A percentile compares a stretch with the other conserved stretches of the same genome.
Evolutionary conservation across 2,888 invertebrate genomes (phyloP).

Genomic region (Subacronicta megacephala): DNA sequence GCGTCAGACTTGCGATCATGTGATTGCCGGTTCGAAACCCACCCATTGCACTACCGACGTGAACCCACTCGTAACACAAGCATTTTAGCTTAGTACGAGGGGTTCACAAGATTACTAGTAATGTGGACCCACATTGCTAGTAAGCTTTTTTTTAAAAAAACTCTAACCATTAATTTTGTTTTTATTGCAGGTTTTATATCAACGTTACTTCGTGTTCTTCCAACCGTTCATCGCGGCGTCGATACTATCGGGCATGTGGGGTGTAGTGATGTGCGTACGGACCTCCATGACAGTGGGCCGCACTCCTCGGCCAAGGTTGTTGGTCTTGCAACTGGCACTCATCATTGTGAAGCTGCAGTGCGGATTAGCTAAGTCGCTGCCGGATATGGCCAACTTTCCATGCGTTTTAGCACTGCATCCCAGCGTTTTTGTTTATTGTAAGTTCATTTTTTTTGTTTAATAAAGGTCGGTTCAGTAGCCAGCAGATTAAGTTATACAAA

Average conservation of each 20-base stretch:
- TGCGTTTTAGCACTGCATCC: slow-evolving; percentile 92
- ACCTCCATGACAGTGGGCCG: slow-evolving; percentile 78
- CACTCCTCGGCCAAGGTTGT: slow-evolving; percentile 84
- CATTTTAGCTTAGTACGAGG: too few relatives aligned
- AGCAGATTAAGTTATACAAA: too few relatives aligned
- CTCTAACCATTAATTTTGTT: not conserved
- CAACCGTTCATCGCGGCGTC: slow-evolving; percentile 91
- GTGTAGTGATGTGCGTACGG: slow-evolving; percentile 91
- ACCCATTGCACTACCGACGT: too few relatives aligned
- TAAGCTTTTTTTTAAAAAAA: too few relatives aligned
- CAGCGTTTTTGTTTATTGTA: slow-evolving; percentile 91
- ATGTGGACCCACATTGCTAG: too few relatives aligned
- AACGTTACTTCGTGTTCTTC: slow-evolving; percentile 90
- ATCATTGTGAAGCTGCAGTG: slow-evolving; percentile 92
- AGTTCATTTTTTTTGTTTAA: slow-evolving; percentile 64
- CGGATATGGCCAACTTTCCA: slow-evolving; percentile 88
- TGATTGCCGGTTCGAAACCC: too few relatives aligned
- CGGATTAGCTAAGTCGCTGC: slow-evolving; percentile 88
- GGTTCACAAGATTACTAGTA: too few relatives aligned
- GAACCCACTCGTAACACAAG: too few relatives aligned
- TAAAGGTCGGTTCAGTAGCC: too few relatives aligned
- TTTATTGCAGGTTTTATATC: slow-evolving; percentile 87
- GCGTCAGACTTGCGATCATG: too few relatives aligned
- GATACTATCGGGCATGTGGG: slow-evolving; percentile 92
- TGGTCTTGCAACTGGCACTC: slow-evolving; percentile 91